Evolutionary conservation across 2,113 vertebrate genomes (phyloP).

Genomic region (Monopterus albus): DNA sequence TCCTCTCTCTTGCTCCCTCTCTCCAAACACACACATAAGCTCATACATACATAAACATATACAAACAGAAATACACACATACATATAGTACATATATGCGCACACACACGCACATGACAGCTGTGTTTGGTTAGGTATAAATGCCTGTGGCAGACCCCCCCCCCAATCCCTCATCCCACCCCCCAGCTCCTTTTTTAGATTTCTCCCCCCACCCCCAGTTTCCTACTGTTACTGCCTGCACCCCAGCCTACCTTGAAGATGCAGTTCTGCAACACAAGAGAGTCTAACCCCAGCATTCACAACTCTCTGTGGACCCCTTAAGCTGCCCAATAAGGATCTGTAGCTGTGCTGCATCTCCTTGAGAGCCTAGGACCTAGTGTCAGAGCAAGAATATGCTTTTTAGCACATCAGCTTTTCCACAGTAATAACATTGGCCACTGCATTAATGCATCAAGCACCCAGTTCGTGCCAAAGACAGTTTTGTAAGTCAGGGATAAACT

Average conservation of each 20-base stretch:
- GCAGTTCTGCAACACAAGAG: conserved; percentile 20
- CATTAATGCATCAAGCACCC: conserved; percentile 54
- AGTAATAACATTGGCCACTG: conserved; percentile 62
- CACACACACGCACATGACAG: conserved; percentile 73
- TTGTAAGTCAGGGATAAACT: conserved; percentile 12
- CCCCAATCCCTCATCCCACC: conserved; percentile 35
- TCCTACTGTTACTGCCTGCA: conserved; percentile 54
- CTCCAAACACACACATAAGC: conserved; percentile 35
- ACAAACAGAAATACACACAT: too few species aligned
- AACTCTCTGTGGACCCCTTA: conserved; percentile 53
- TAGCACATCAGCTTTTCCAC: conserved; percentile 42
- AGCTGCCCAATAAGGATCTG: conserved; percentile 53
- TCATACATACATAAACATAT: neutral
- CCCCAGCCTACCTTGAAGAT: conserved; percentile 28
- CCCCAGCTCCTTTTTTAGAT: conserved; percentile 61
- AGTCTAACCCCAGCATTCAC: conserved; percentile 32
- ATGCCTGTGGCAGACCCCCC: conserved; percentile 67
- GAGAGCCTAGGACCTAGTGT: conserved; percentile 33
- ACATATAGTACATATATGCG: too few species aligned
- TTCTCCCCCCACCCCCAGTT: conserved; percentile 4
- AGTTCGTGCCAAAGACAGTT: conserved; percentile 43
- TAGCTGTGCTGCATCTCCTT: conserved; percentile 37
- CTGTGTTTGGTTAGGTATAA: conserved; percentile 84
- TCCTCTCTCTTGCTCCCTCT: conserved; percentile 66
- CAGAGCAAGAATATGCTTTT: conserved; percentile 56